Evolutionary conservation across 2,888 invertebrate species (phyloP), one percentile per base, ranked within the genome.

Genomic region (Falcaria lacertinaria): DNA sequence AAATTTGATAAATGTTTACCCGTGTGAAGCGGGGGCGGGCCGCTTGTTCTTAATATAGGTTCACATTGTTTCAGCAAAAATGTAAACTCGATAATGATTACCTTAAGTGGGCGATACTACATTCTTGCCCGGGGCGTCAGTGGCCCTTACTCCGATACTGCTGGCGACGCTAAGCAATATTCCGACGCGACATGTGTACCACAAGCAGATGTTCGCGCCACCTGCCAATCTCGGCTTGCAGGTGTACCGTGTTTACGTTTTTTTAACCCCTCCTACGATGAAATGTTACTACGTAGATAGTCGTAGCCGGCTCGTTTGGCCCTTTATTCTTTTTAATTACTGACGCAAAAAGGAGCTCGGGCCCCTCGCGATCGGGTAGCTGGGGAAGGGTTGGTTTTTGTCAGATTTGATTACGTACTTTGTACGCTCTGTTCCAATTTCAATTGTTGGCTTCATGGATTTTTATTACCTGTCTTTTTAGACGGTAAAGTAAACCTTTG

Each of bases 211-310:
- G 83, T 69, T 59, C 57, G 48, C 53, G 54, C 62, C 87, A 87
- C 88, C 88, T 87, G 87, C 87, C 84, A 87, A 88, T 88, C 88
- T 77, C 68, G 69, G 82, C 79, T 69, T 61, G 80, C 80, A 86
- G 86, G 85, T 88, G 87, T 71, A 53, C 56, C 58, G 53, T 52
- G 83, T 85, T 84, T 83, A 85, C 69, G 69, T 83, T 85, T 87
- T 82, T 82, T 84, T 57, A 45, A 54, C 60, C 60, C 59, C 56
- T 40, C 48, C 36, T 47, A 45, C 45, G 43, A 45, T 41, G 47
- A 48, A 60, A 52, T 39, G 42, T 60, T 51, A 60, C 54, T 54
- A 57, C 52, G 60, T 50, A 11, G 11, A 28, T n/a, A n/a, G n/a
- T n/a, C 11, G 28, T 25, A 25, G 48, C 39, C 43, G 16, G 39